Conservation (phyloP, 2,113 vertebrate genomes). For the Empidonax alnorum region DNA sequence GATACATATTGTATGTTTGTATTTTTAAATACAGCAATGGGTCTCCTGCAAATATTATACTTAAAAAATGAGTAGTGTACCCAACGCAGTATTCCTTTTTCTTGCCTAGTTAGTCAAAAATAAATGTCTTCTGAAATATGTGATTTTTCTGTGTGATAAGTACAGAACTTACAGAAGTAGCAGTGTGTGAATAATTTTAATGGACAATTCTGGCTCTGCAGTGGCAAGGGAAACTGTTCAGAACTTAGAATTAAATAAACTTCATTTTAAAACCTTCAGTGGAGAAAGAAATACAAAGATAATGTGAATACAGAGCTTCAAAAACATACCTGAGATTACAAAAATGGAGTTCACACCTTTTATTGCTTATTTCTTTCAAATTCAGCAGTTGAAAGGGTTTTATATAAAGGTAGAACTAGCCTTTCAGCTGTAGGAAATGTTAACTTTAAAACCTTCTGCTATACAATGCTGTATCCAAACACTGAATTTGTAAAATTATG, state of each 20-base stretch:
- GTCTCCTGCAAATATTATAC: neutral
- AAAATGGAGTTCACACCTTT: neutral
- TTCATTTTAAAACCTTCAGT: neutral
- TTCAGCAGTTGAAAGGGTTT: neutral
- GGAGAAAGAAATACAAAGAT: neutral
- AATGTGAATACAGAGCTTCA: neutral
- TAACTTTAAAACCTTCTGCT: neutral
- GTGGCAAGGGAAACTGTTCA: neutral
- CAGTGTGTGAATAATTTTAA: neutral
- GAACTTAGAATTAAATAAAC: neutral
- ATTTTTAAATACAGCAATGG: neutral
- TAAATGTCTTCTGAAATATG: neutral
- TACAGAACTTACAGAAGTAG: neutral
- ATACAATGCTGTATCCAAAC: neutral
- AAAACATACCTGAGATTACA: neutral
- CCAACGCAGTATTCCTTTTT: neutral
- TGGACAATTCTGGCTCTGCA: neutral
- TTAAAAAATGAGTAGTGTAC: neutral
- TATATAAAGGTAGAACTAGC: neutral
- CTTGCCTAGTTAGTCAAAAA: neutral
- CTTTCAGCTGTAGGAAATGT: neutral
- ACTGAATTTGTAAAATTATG: neutral
- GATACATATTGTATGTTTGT: neutral
- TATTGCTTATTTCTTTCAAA: neutral
- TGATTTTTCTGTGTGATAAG: neutral